Base-by-base conservation (phyloP, 2,888 invertebrate genomes). In the Itoplectis maculator region DNA sequence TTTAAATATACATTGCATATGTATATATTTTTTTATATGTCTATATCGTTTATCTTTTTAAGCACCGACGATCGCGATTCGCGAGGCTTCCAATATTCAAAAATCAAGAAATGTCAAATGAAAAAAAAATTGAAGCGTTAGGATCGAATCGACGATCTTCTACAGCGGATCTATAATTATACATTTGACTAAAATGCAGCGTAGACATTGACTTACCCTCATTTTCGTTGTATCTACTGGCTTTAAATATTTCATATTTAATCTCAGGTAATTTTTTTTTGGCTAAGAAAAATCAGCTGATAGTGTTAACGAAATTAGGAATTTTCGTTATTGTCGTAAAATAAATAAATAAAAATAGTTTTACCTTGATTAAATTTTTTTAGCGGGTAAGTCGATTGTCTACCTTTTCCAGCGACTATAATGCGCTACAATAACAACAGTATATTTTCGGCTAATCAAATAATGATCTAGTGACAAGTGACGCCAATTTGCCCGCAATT, bases 401-500 rank as follows among this genome's bases (percentile, higher is more conserved):
- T 7, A 45, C n/a, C 45, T 47, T 11, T 35, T 5, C 29, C 23
- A 59, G 42, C 29, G 15, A 70, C 29, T 45, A 56, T 11, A 15
- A 42, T 56, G 23, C 54, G 23, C 37, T 42, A 29, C 56, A 56
- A 20, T 56, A 15, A 2, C 5, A 29, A 2, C 5, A 29, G n/a
- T 20, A 70, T 70, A 56, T n/a, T 56, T 54, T 54, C 9, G n/a
- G 23, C 20, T 70, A 40, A 29, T 42, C 6, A 40, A 56, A 42
- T 70, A 72, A 29, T 72, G 11, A 45, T 56, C 56, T 59, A 42
- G 7, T 15, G 59, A 59, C 35, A 45, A 45, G 29, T 72, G 18
- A 47, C n/a, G 0, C 18, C 42, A 29, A 29, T 72, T n/a, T 56
- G 72, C 72, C 42, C 45, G 59, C 59, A 72, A 59, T 72, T 72